Evolutionary conservation across 1,140 invertebrate genomes (phyloP), one percentile per base, ranked within the genome.

Genomic region (Papilio polytes): DNA sequence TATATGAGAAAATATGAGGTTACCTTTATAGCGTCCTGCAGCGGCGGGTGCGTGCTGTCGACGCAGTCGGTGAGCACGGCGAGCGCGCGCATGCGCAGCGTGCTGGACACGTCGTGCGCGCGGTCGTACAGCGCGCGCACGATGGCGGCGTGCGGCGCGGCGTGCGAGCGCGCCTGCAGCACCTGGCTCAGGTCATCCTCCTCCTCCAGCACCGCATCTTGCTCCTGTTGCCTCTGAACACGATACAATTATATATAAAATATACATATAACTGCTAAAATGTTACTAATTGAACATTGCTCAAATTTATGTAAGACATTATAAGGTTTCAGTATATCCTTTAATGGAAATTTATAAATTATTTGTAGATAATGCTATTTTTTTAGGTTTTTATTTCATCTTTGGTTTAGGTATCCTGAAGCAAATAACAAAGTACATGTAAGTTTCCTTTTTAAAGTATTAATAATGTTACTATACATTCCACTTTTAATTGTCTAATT

Each of bases 51-150:
- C 4, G 85, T 53, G 20, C 85, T 90, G 20, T 76, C 76, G 1
- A 93, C 83, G 80, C 91, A 92, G 7, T 91, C 88, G 0, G 89
- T 85, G 63, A 95, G 87, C 20, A 94, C 78, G 3, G 82, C 78
- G 18, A 95, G 84, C 4, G 94, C 93, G 46, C 92, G 90, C 78
- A 88, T 85, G 10, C 94, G 89, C 51, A 95, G 80, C 41, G 93
- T 87, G 81, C 92, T 87, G 0, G 90, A 91, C 8, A 87, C 88
- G 85, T 95, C 94, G 82, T 91, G 80, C 44, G 90, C 87, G 36
- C 93, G 88, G 56, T 92, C 94, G 85, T 90, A 89, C 63, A 95
- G 85, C 1, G 93, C 94, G n/a, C 88, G 88, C 63, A 95, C 74
- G 2, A 95, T 85, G n/a, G 88, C 83, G 1, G 70, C 79, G 84